Percentiles rank a stretch among this genome's conserved stretches.
These are phyloP conservation scores for Leptatherina wallacei DNA, from an alignment of 2,797 vertebrate species.

Conservation along the genomic window DNA sequence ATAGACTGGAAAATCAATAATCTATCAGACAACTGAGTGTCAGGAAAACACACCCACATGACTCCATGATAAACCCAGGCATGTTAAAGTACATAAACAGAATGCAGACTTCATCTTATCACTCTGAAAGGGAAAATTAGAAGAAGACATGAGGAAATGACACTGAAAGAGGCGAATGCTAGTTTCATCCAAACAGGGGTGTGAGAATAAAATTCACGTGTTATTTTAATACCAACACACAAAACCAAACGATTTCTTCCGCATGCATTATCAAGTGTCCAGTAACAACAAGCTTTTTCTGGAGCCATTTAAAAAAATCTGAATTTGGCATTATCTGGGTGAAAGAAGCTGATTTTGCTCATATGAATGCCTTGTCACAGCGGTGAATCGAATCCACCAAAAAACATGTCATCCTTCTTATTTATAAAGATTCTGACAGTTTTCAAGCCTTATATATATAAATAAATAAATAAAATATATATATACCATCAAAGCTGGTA, in stretches of 20 bases:
- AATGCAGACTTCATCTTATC: constrained; percentile 56
- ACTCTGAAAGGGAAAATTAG: constrained; percentile 27
- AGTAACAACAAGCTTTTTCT: no score
- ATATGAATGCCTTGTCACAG: no score
- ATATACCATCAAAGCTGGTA: no score
- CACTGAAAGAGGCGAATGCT: constrained; percentile 16
- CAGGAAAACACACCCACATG: constrained; percentile 27
- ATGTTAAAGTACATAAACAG: constrained; percentile 4
- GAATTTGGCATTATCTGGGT: no score
- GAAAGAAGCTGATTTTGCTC: no score
- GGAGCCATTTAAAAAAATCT: no score
- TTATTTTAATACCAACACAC: neutral
- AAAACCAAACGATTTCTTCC: constrained; percentile 2
- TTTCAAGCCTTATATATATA: no score
- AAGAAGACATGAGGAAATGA: neutral
- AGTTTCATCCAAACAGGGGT: constrained; percentile 5
- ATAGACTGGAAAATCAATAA: constrained; percentile 73
- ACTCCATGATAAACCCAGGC: neutral
- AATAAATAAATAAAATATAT: no score
- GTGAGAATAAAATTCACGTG: neutral
- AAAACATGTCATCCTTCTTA: no score
- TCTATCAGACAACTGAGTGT: constrained; percentile 54
- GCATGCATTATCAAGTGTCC: constrained; percentile 1
- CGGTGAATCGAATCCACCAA: no score
- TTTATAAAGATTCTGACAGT: no score